Base-by-base conservation (phyloP, 2,797 vertebrate genomes). In the Gouania willdenowi region DNA sequence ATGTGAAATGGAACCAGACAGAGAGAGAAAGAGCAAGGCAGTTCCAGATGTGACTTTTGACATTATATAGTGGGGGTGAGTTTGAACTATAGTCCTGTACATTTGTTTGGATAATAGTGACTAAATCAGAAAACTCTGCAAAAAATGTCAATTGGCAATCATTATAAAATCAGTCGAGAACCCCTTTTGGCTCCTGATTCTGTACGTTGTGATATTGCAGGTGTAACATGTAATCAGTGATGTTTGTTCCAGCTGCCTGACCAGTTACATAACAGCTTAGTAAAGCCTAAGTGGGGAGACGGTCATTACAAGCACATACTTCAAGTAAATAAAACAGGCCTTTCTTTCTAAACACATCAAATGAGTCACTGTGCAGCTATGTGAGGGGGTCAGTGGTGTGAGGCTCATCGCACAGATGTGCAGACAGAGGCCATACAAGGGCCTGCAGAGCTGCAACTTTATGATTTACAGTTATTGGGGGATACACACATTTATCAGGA, bases 401-500 rank as follows among this genome's bases (percentile, higher is more conserved):
- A 72, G 59, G 65, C 42, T 15, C 45, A 72, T 71, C 46, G 31
- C 25, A 34, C 60, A 74, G 61, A 71, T 54, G 71, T 43, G 66
- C 55, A 6, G 63, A 58, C 5, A 5, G 55, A 77, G 58, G 32
- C 88, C 89, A 79, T 89, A 91, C 81, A 91, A 88, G 88, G 89
- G 57, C 66, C 53, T 82, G 77, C 36, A 66, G 77, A 68, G 77
- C 66, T 1, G 38, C 50, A 45, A 70, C 84, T 84, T 83, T 81
- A 86, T 81, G 75, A 85, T 83, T 77, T 80, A 71, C 40, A 26
- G 66, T 84, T 86, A 85, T 82, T 85, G 77, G 63, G 66, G 66
- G 79, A 88, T 83, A 72, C 77, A 67, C 77, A 68, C 77, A 87
- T 87, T 83, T 85, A 87, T 89, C 84, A 83, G 58, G 74, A 41